phyloP scores from a whole-genome alignment of 1,140 invertebrate species.

The Zaprionus vittiger region DNA sequence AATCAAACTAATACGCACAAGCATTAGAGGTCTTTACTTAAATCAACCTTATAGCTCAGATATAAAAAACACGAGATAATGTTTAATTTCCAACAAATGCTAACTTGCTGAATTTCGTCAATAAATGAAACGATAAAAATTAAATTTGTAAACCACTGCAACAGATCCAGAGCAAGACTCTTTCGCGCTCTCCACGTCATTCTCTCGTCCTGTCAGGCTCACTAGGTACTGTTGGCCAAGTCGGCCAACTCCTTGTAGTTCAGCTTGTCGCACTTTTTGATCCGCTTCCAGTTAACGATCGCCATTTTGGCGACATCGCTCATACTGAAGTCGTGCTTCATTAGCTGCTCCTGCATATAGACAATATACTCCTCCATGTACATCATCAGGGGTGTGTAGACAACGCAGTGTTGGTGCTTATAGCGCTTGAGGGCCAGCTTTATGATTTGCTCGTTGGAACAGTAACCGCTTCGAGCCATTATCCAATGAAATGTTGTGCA shows the following conservation, averaged over 20 bases:
- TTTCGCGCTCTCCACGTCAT: background rate
- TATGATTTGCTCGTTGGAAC: slow-evolving; percentile 44
- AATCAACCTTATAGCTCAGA: too few species aligned
- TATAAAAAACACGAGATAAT: background rate
- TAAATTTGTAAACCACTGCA: background rate
- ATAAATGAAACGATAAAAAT: slow-evolving; percentile 7
- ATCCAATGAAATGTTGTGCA: background rate
- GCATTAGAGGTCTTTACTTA: too few species aligned
- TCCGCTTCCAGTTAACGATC: slow-evolving; percentile 8
- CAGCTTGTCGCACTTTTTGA: slow-evolving; percentile 19
- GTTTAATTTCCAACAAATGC: background rate
- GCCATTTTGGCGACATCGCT: background rate
- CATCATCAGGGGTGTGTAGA: slow-evolving; percentile 26
- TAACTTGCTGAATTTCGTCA: background rate
- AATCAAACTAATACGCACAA: slow-evolving; percentile 39
- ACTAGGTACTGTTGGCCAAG: background rate
- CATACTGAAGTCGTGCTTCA: background rate
- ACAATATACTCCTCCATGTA: slow-evolving; percentile 39
- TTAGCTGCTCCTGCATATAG: slow-evolving; percentile 21
- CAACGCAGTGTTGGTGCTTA: background rate
- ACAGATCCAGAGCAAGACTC: background rate
- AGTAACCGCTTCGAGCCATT: slow-evolving; percentile 42
- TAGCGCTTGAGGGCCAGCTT: slow-evolving; percentile 31
- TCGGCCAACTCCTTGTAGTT: slow-evolving; percentile 28
- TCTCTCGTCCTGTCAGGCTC: background rate